These are phyloP conservation scores for Ailuropoda melanoleuca DNA, from an alignment of 2,113 vertebrate genomes.

Conservation along the genomic window DNA sequence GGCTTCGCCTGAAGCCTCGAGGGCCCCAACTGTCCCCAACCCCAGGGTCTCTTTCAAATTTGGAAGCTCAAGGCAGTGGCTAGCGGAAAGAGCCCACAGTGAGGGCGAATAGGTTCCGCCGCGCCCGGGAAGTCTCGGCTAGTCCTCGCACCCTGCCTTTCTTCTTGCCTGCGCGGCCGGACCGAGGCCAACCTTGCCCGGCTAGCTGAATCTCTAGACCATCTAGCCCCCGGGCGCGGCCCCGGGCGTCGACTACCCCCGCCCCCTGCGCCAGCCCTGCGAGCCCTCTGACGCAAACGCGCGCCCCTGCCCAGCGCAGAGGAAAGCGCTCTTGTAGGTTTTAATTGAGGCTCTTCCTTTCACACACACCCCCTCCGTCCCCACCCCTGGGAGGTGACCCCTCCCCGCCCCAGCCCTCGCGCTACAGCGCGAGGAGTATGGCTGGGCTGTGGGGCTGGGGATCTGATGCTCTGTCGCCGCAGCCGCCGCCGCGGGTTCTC, in stretches of 20 bases:
- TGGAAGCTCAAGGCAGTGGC: not conserved
- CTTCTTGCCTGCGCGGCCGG: not conserved
- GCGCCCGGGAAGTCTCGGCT: not conserved
- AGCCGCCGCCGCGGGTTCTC: not conserved
- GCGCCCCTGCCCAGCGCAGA: conserved; percentile 24
- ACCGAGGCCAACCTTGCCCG: accelerated
- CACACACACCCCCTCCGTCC: not conserved
- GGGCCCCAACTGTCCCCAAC: not conserved
- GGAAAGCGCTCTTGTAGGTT: conserved; percentile 20
- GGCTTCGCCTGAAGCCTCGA: not conserved
- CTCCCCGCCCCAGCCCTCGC: not conserved
- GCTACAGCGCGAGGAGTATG: not conserved
- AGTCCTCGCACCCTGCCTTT: not conserved
- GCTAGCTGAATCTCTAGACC: not conserved
- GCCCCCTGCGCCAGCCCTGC: conserved; percentile 43
- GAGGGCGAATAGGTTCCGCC: not conserved
- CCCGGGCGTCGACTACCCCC: not conserved
- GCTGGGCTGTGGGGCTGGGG: not conserved
- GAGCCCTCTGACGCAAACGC: conserved; percentile 77
- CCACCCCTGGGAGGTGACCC: conserved; percentile 42
- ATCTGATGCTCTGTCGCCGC: not conserved
- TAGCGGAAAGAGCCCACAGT: not conserved
- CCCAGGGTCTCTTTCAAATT: conserved; percentile 30
- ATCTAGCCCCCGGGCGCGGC: conserved; percentile 4
- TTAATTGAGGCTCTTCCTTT: conserved; percentile 64